Conservation (phyloP, 2,113 vertebrate species). For the Hypanus sabinus region DNA sequence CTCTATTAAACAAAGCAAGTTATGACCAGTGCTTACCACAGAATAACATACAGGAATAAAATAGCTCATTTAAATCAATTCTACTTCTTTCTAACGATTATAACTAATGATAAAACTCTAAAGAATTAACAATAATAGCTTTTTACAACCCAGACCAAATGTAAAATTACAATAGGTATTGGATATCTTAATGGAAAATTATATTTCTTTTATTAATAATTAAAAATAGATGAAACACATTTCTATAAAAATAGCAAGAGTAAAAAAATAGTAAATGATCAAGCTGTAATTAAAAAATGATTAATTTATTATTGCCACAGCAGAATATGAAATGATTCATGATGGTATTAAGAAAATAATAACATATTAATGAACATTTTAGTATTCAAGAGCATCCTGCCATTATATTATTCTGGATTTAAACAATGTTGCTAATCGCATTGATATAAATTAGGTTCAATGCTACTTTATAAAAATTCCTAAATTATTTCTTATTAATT, state of each 20-base stretch:
- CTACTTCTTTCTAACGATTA: neutral
- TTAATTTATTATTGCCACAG: neutral
- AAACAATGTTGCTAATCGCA: neutral
- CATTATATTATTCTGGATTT: neutral
- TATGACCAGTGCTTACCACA: neutral
- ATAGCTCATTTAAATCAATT: neutral
- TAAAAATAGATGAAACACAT: neutral
- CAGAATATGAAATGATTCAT: neutral
- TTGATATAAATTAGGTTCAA: slow-evolving; percentile 5
- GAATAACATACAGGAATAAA: neutral
- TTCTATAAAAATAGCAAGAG: neutral
- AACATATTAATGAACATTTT: neutral
- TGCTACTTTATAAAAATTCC: neutral
- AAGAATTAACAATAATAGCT: slow-evolving; percentile 13
- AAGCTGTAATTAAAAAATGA: slow-evolving; percentile 1
- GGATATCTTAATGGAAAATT: neutral
- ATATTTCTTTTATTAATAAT: neutral
- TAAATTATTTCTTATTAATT: neutral
- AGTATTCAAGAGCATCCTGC: neutral
- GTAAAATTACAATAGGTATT: neutral
- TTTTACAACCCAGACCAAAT: neutral
- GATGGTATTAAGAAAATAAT: neutral
- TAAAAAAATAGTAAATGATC: neutral
- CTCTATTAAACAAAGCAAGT: neutral
- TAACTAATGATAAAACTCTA: neutral